Evolutionary conservation across 2,888 invertebrate genomes (phyloP).

Genomic region (Itoplectis maculator): DNA sequence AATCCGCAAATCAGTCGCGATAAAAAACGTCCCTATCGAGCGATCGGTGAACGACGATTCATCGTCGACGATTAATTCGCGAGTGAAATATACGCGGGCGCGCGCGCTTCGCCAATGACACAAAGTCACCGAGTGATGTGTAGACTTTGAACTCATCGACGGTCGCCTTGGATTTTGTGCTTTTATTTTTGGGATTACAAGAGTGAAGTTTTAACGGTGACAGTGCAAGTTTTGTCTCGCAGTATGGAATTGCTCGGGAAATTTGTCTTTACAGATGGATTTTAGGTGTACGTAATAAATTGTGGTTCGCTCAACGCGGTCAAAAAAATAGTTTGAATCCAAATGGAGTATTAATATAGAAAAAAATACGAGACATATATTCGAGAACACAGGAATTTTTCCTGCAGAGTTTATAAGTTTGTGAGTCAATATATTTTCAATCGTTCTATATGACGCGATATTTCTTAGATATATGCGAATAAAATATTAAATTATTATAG

Average conservation of each 20-base stretch:
- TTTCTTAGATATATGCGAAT: too few species aligned
- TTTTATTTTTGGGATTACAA: slow-evolving; percentile 33
- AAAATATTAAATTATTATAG: too few species aligned
- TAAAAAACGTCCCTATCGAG: not conserved
- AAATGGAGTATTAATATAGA: not conserved
- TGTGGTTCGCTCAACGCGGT: not conserved
- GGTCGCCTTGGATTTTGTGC: slow-evolving; percentile 33
- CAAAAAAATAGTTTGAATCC: not conserved
- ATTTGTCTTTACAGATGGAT: not conserved
- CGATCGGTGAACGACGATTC: slow-evolving; percentile 11
- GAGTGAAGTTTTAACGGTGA: slow-evolving; percentile 45
- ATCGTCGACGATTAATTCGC: not conserved
- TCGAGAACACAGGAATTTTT: not conserved
- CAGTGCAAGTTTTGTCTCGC: slow-evolving; percentile 21
- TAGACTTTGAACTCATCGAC: slow-evolving; percentile 49
- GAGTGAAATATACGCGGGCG: slow-evolving; percentile 5
- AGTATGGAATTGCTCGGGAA: slow-evolving; percentile 24
- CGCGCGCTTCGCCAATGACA: slow-evolving; percentile 13
- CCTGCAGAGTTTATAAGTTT: not conserved
- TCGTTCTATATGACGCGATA: not conserved
- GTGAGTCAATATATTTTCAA: not conserved
- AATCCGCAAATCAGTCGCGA: not conserved
- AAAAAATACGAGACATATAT: not conserved
- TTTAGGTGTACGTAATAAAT: slow-evolving; percentile 14
- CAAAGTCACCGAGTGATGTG: slow-evolving; percentile 17